These are phyloP conservation scores for Semotilus atromaculatus DNA, from an alignment of 2,797 vertebrate genomes.

Conservation along the genomic window DNA sequence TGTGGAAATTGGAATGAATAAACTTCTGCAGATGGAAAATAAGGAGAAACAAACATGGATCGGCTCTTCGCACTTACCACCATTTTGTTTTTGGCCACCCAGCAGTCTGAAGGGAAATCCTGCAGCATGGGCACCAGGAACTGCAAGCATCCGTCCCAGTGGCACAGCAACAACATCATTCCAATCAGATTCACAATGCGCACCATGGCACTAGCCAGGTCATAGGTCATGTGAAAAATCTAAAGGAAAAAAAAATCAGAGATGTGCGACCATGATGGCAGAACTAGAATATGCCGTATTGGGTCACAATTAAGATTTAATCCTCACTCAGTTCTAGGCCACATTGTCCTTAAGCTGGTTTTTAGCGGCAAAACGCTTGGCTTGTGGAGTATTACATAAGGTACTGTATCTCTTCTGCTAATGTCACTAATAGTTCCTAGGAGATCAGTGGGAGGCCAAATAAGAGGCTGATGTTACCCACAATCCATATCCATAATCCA, in stretches of 20 bases:
- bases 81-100: slow-evolving; percentile 97
- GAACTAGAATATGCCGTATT: slow-evolving; percentile 52
- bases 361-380: slow-evolving; percentile 55
- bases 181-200: slow-evolving; percentile 96
- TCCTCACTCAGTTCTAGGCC: slow-evolving; percentile 57
- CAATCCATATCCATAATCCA: slow-evolving; percentile 43
- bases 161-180: slow-evolving; percentile 98
- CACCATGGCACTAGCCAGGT: slow-evolving; percentile 96
- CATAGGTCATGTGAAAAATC: slow-evolving; percentile 99
- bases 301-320: slow-evolving; percentile 66
- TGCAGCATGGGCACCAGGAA: slow-evolving; percentile 99
- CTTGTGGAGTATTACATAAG: slow-evolving; percentile 62
- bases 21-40: neutral
- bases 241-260: slow-evolving; percentile 64
- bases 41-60: neutral
- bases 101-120: slow-evolving; percentile 94
- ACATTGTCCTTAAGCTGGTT: slow-evolving; percentile 70
- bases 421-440: slow-evolving; percentile 64
- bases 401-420: slow-evolving; percentile 54
- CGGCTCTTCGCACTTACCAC: slow-evolving; percentile 82
- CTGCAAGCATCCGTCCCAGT: slow-evolving; percentile 98
- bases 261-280: slow-evolving; percentile 53
- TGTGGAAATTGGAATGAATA: neutral
- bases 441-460: slow-evolving; percentile 48
- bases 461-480: slow-evolving; percentile 31